Conservation (phyloP, 2,888 invertebrate species). For the Bibio marci region DNA sequence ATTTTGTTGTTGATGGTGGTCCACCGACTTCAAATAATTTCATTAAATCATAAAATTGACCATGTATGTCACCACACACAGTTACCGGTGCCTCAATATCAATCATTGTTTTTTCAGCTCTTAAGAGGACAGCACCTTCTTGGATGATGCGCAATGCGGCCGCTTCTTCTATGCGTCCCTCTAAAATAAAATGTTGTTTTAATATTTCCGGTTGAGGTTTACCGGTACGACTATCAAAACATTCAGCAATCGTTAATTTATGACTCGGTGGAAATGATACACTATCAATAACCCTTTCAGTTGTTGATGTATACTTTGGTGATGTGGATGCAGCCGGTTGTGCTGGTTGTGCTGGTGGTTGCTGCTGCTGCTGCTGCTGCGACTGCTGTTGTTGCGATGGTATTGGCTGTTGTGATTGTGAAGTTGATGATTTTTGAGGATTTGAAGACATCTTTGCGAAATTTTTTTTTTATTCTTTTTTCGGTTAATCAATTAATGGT, state of each 20-base stretch:
- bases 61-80: conserved; percentile 99
- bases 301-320: background rate
- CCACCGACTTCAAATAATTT: conserved; percentile 99
- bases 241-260: conserved; percentile 81
- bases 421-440: conserved; percentile 9
- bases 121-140: conserved; percentile 75
- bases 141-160: conserved; percentile 90
- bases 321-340: too few relatives aligned
- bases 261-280: conserved; percentile 94
- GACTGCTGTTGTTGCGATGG: conserved; percentile 3
- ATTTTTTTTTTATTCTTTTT: too few relatives aligned
- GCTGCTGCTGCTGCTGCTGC: conserved; percentile 15
- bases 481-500: too few relatives aligned
- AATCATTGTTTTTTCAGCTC: conserved; percentile 88
- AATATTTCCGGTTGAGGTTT: conserved; percentile 87
- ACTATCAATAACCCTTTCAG: conserved; percentile 32
- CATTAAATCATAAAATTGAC: conserved; percentile 99
- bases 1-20: conserved; percentile 94
- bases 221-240: conserved; percentile 66
- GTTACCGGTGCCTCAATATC: conserved; percentile 98
- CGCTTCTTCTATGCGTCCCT: conserved; percentile 91
- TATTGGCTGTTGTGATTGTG: conserved; percentile 16
- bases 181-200: conserved; percentile 92
- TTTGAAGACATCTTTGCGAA: conserved; percentile 2
- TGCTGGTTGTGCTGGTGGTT: conserved; percentile 6